Conservation (phyloP, 2,113 vertebrate species). For the Leptosomus discolor region DNA sequence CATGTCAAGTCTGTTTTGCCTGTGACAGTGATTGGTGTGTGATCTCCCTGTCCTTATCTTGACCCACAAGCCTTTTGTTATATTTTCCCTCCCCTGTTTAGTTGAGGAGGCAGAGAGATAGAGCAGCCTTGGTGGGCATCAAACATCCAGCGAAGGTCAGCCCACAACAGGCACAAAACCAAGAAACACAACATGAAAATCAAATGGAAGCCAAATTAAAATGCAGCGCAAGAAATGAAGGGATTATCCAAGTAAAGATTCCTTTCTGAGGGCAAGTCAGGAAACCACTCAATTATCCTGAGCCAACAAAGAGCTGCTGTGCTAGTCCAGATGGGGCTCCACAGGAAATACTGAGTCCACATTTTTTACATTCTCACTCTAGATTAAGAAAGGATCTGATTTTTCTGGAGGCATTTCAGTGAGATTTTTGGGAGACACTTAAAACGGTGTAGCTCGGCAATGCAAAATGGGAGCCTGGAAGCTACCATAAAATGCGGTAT, state of each 20-base stretch:
- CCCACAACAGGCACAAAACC: neutral
- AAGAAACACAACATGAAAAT: neutral
- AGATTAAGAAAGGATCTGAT: neutral
- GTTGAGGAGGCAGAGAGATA: neutral
- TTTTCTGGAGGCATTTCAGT: neutral
- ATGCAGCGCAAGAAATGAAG: neutral
- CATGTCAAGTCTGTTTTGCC: neutral
- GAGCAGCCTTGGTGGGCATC: neutral
- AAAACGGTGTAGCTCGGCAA: neutral
- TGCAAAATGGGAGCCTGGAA: neutral
- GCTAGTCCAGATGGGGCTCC: conserved; percentile 22
- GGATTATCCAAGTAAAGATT: neutral
- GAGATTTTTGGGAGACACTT: neutral
- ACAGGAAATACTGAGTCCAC: neutral
- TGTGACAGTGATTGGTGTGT: neutral
- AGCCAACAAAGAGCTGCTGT: neutral
- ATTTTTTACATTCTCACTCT: neutral
- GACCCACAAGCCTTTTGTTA: neutral
- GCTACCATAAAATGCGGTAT: neutral
- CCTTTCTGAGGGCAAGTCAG: neutral
- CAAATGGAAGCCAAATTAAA: neutral
- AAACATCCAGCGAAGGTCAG: neutral
- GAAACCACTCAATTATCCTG: neutral
- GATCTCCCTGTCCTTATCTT: neutral
- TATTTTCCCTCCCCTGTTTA: neutral